Base-by-base conservation (phyloP, 2,888 invertebrate genomes). In the Oscheius onirici region DNA sequence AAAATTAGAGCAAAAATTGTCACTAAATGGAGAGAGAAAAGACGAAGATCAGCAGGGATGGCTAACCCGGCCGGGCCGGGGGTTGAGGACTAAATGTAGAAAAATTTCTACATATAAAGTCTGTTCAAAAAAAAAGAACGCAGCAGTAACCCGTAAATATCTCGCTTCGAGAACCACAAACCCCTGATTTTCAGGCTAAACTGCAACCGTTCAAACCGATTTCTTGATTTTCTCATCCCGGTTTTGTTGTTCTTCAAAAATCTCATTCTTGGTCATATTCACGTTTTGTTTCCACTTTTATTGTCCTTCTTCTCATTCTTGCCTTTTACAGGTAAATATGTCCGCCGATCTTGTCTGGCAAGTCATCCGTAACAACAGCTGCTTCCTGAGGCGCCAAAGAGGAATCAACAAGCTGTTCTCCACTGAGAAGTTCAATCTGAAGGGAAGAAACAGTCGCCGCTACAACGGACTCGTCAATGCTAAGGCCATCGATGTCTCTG, bases 391-490 rank as follows among this genome's bases (percentile, higher is more conserved):
- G 43, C 75, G 77, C 63, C 86, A 82, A 71, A 83, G 86, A 20
- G 85, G 85, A 69, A 83, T 87, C 73, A 73, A 81, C 66, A 86
- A 86, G 80, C 70, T 73, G 28, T 86, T 87, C 83, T 83, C 84
- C 63, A 80, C 76, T 49, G 95, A 97, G 89, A 92, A 94, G 43
- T 94, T 93, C 90, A 97, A 97, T 90, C 91, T 97, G 90, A 93
- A 93, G 88, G 94, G 94, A 90, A 91, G 94, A 84, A 95, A 93
- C 90, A 94, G 95, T 65, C 95, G 92, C 91, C 92, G 95, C 84
- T 96, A 94, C 91, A 96, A 94, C 90, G 97, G 97, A 65, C 89
- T 97, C 84, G 92, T 97, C 84, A 95, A 96, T 89, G 93, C 92
- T 88, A 95, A 95, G 89, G 93, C 94, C 52, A 91, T 97, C 83